Base-by-base conservation (phyloP, 2,797 vertebrate species). In the Myotis daubentonii region DNA sequence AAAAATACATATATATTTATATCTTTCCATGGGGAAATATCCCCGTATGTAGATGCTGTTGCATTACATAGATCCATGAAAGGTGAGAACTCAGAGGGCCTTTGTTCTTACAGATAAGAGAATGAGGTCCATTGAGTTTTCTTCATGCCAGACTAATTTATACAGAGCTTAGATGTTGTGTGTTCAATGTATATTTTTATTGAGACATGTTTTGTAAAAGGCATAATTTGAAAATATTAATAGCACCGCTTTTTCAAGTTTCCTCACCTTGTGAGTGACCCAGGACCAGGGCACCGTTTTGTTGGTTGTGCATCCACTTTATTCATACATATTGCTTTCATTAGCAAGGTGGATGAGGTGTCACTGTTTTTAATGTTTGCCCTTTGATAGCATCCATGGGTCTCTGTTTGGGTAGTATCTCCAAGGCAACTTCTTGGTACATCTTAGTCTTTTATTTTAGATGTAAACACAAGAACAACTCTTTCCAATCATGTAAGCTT, bases 401-500 rank as follows among this genome's bases (percentile, higher is more conserved):
- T 91, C 51, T 97, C 81, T 94, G 55, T 92, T 94, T 92, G 74
- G 47, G 47, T 68, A n/a, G 20, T 72, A 94, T 93, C 90, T 93
- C 93, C 82, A 94, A 88, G 95, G 88, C 80, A 96, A 92, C 90
- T 83, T 92, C 85, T 92, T 71, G 71, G 79, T 83, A 57, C 53
- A 68, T 49, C 85, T 86, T 71, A 86, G 66, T 88, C 88, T 76
- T 95, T 91, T 93, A 85, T 93, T 96, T 96, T 60, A 76, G 47
- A 70, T 68, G 74, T 89, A 90, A 95, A 93, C 74, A 90, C 38
- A 88, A 84, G 78, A 49, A 76, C 22, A 85, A 23, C 36, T 75
- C 57, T 94, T 96, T 87, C 72, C 49, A 88, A n/a, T 93, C 47
- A 8, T 23, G 30, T 81, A 76, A 93, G 76, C 90, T 72, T 90